Evolutionary conservation across 1,140 invertebrate species (phyloP), one percentile per base, ranked within the genome.

Genomic region (Acyrthosiphon pisum): DNA sequence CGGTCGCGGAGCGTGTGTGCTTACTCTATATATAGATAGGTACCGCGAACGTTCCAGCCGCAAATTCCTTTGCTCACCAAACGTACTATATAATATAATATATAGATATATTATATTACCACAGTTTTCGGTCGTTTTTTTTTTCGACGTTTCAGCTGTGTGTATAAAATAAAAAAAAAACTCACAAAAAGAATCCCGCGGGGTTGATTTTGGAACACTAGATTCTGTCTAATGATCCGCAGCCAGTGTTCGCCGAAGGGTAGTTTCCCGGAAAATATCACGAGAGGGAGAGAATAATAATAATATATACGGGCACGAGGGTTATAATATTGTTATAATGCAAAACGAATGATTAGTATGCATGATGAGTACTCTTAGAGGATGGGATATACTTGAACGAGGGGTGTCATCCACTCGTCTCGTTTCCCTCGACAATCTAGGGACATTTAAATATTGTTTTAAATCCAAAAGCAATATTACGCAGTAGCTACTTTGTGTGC

Each of bases 291-390:
- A n/a, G n/a, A 76, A 76, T 76, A 76, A n/a, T 68, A 68, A n/a
- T 76, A 76, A n/a, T 76, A 76, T 76, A n/a, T 76, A 76, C 60
- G 60, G 11, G 6, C 30, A 20, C n/a, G 14, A n/a, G 60, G n/a
- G 30, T n/a, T 76, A 76, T 76, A 76, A 76, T 76, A 76, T 76
- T n/a, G 30, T 76, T 76, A 76, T 76, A 76, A 76, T 76, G 60
- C 30, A 76, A 76, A 76, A 76, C 60, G n/a, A 76, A 76, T 76
- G 60, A 76, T 76, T 76, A 76, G 60, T 76, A 76, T 76, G 60
- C 60, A 76, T 76, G 60, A 18, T 76, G 60, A 76, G 60, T 76
- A n/a, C 60, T 11, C 14, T n/a, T n/a, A 76, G n/a, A 76, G n/a
- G 30, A 76, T 76, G n/a, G 30, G 6, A 76, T 60, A 60, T 68